Conservation (phyloP, 2,797 vertebrate genomes). For the Periophthalmus magnuspinnatus region DNA sequence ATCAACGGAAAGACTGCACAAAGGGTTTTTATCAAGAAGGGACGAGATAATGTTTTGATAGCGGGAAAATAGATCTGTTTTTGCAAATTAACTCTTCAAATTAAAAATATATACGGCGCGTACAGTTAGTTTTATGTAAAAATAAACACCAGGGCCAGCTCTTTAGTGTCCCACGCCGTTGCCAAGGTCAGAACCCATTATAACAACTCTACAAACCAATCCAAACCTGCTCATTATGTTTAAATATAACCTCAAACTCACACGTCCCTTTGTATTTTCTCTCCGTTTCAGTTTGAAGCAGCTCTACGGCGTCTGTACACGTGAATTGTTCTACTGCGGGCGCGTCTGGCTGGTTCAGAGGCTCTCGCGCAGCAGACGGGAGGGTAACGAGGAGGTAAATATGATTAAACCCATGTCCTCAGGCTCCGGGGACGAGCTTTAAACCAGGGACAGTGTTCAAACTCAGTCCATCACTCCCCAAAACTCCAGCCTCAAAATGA, state of each 20-base stretch:
- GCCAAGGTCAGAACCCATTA: slow-evolving; percentile 63
- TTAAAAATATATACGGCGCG: too few species aligned
- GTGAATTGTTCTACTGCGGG: slow-evolving; percentile 37
- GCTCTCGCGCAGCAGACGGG: slow-evolving; percentile 65
- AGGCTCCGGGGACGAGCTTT: slow-evolving; percentile 72
- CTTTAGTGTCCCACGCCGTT: slow-evolving; percentile 46
- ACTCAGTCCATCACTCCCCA: slow-evolving; percentile 70
- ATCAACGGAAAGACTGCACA: too few species aligned
- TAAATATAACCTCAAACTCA: neutral
- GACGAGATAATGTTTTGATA: too few species aligned
- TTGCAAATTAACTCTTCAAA: too few species aligned
- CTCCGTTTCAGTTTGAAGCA: neutral
- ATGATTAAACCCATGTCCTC: slow-evolving; percentile 78
- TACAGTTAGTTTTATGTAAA: too few species aligned
- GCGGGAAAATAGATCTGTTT: too few species aligned
- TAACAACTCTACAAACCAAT: neutral
- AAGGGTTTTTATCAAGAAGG: too few species aligned
- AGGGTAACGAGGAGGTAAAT: slow-evolving; percentile 80
- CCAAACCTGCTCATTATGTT: neutral
- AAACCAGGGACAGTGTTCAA: slow-evolving; percentile 67
- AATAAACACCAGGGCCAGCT: slow-evolving; percentile 43
- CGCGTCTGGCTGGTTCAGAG: slow-evolving; percentile 40
- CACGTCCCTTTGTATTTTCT: neutral
- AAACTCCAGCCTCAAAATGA: slow-evolving; percentile 42
- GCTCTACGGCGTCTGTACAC: slow-evolving; percentile 1